Conservation (phyloP, 2,888 invertebrate genomes). For the Thymelicus lineola region DNA sequence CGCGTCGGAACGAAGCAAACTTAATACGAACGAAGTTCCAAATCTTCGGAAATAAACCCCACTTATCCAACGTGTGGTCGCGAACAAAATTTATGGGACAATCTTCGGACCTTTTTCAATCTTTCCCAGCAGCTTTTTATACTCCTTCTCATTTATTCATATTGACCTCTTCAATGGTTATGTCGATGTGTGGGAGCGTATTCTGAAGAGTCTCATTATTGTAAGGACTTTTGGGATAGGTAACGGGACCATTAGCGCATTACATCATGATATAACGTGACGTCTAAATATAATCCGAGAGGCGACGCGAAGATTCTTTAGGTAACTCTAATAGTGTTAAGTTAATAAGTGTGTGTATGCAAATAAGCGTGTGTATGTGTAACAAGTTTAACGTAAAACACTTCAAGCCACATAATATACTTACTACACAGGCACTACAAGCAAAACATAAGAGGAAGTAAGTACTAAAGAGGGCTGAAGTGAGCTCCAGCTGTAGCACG, state of each 20-base stretch:
- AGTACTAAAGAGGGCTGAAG: too few relatives aligned
- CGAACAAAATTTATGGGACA: conserved; percentile 73
- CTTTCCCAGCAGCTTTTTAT: conserved; percentile 59
- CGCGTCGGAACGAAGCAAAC: conserved; percentile 55
- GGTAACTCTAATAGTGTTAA: neutral
- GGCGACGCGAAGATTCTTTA: neutral
- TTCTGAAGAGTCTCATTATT: conserved; percentile 1
- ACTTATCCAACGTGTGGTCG: conserved; percentile 72
- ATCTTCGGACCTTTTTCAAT: conserved; percentile 71
- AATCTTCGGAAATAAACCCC: conserved; percentile 77
- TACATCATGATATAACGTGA: neutral
- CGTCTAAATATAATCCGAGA: neutral
- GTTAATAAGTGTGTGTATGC: neutral
- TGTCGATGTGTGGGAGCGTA: neutral
- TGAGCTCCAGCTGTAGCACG: too few relatives aligned
- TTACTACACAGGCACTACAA: too few relatives aligned
- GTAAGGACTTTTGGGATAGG: neutral
- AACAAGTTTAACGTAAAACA: too few relatives aligned
- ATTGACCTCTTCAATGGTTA: conserved; percentile 48
- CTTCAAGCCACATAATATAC: too few relatives aligned
- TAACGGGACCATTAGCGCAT: neutral
- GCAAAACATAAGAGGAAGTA: too few relatives aligned
- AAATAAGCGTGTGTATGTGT: too few relatives aligned
- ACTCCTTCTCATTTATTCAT: conserved; percentile 69
- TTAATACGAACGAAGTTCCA: conserved; percentile 58